phyloP scores from a whole-genome alignment of 2,113 vertebrate species.

The Entosphenus tridentatus region DNA sequence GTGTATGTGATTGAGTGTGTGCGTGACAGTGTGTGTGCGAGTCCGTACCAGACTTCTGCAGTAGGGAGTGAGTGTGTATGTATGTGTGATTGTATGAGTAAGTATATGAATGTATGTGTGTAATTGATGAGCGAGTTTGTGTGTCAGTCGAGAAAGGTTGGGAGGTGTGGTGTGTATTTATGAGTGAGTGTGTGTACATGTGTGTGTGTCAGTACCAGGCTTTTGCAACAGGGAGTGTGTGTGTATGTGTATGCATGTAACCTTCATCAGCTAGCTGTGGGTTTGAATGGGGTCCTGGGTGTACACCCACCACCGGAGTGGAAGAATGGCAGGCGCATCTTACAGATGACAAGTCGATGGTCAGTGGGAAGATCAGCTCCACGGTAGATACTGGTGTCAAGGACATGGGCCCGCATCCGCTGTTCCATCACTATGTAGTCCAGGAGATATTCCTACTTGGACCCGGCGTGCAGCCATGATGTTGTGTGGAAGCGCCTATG shows the following conservation, averaged over 20 bases:
- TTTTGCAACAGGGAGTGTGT: neutral
- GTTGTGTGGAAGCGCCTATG: too few species aligned
- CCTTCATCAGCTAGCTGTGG: neutral
- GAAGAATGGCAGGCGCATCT: too few species aligned
- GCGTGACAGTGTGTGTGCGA: neutral
- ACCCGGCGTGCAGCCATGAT: too few species aligned
- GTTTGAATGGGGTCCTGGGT: too few species aligned
- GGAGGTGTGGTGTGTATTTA: neutral
- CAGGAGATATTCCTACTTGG: too few species aligned
- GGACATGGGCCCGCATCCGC: too few species aligned
- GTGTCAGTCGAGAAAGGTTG: neutral
- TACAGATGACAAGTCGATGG: too few species aligned
- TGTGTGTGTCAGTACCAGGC: neutral
- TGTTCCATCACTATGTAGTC: too few species aligned
- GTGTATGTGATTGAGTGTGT: neutral
- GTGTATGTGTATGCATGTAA: neutral
- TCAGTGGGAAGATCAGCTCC: too few species aligned
- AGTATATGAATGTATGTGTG: neutral
- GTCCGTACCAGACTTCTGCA: neutral
- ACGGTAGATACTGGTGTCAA: too few species aligned
- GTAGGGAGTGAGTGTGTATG: neutral
- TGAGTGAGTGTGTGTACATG: neutral
- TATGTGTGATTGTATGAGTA: neutral
- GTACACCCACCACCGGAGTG: too few species aligned
- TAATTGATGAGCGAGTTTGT: neutral